Conservation (phyloP, 2,113 vertebrate genomes). For the Psophia crepitans region DNA sequence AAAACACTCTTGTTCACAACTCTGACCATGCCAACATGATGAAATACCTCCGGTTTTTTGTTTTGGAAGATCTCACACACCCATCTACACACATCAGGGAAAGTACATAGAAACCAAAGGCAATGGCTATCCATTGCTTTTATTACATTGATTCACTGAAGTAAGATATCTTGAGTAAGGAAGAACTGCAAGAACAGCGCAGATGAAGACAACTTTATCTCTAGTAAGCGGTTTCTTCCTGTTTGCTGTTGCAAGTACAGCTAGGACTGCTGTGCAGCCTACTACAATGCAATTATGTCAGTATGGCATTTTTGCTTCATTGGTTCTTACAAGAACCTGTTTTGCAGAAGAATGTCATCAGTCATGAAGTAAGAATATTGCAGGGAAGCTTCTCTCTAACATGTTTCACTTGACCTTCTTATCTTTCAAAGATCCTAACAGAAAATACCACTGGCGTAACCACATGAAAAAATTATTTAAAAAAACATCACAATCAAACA, state of each 20-base stretch:
- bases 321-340: neutral
- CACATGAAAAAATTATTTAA: neutral
- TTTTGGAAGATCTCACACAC: neutral
- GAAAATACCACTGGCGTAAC: neutral
- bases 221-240: neutral
- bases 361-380: neutral
- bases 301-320: neutral
- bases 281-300: neutral
- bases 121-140: neutral
- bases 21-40: neutral
- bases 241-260: neutral
- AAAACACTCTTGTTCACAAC: neutral
- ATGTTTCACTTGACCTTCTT: neutral
- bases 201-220: neutral
- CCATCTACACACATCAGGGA: neutral
- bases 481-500: neutral
- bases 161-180: neutral
- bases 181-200: neutral
- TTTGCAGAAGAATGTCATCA: neutral
- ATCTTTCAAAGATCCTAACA: neutral
- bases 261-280: neutral
- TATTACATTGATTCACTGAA: neutral
- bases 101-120: neutral
- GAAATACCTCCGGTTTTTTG: neutral
- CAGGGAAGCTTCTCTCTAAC: neutral